Conservation (phyloP, 2,888 invertebrate species). For the Prenolepis imparis region DNA sequence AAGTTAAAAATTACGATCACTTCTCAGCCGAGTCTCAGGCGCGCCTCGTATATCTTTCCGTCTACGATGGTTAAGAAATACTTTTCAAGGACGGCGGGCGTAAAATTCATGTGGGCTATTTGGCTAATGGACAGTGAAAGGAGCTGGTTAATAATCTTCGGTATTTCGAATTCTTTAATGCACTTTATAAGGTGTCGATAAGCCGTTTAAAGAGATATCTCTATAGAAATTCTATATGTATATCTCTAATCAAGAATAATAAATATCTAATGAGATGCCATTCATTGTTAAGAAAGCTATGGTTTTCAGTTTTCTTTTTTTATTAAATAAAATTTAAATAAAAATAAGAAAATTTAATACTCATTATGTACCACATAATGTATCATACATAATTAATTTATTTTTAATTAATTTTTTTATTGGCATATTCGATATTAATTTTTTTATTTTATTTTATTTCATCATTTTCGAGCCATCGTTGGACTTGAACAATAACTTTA, state of each 20-base stretch:
- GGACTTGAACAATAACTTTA: conserved; percentile 59
- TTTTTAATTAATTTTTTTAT: too few species aligned
- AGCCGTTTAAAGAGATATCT: too few species aligned
- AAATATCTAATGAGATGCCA: too few species aligned
- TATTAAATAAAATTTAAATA: too few species aligned
- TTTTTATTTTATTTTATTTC: conserved; percentile 27
- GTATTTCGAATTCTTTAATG: conserved; percentile 81
- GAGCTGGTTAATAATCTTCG: conserved; percentile 79
- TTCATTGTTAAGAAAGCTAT: too few species aligned
- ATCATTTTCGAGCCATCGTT: conserved; percentile 72
- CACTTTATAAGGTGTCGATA: conserved; percentile 80
- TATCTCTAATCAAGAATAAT: too few species aligned
- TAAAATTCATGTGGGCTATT: conserved; percentile 78
- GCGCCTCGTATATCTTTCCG: conserved; percentile 5
- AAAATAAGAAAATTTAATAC: too few species aligned
- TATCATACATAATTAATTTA: too few species aligned
- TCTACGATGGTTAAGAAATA: conserved; percentile 17
- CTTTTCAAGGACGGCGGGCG: conserved; percentile 57
- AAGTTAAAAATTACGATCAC: conserved; percentile 39
- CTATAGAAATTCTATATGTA: too few species aligned
- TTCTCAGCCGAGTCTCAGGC: neutral
- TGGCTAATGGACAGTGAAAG: conserved; percentile 82
- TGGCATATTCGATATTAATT: too few species aligned
- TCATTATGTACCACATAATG: too few species aligned
- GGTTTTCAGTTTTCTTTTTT: too few species aligned